Evolutionary conservation across 2,888 invertebrate species (phyloP).

Genomic region (Dolichopus griseipennis): DNA sequence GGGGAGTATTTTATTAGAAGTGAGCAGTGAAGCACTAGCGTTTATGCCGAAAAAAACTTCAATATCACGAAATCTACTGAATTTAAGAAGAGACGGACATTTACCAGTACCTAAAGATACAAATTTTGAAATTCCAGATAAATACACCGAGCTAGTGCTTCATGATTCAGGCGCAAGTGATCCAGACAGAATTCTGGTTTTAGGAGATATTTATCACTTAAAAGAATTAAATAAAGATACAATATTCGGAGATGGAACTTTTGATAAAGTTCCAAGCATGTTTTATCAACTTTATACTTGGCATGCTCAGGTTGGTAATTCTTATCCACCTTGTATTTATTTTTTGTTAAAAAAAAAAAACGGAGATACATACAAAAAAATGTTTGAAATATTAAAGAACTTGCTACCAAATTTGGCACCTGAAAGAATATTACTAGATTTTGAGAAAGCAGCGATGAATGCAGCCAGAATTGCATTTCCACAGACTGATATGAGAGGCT

Average conservation of each 20-base stretch:
- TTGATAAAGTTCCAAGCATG: no score
- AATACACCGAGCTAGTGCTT: not conserved
- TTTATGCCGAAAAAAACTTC: not conserved
- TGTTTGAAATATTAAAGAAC: not conserved
- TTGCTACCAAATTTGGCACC: not conserved
- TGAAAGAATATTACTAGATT: constrained; percentile 2
- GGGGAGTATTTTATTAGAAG: not conserved
- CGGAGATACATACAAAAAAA: no score
- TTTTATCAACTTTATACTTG: no score
- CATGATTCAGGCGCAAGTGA: not conserved
- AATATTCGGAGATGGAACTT: no score
- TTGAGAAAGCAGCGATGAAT: not conserved
- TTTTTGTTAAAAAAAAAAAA: no score
- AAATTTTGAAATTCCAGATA: not conserved
- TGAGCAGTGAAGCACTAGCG: not conserved
- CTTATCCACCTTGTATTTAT: no score
- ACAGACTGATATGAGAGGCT: constrained; percentile 1
- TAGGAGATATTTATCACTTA: no score
- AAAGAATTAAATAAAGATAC: no score
- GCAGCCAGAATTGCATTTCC: not conserved
- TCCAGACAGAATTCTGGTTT: no score
- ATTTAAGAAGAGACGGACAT: not conserved
- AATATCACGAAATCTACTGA: not conserved
- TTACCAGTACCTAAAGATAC: not conserved
- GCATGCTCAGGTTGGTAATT: no score